Conservation (phyloP, 2,888 invertebrate species). For the Nematopogon swammerdamellus region DNA sequence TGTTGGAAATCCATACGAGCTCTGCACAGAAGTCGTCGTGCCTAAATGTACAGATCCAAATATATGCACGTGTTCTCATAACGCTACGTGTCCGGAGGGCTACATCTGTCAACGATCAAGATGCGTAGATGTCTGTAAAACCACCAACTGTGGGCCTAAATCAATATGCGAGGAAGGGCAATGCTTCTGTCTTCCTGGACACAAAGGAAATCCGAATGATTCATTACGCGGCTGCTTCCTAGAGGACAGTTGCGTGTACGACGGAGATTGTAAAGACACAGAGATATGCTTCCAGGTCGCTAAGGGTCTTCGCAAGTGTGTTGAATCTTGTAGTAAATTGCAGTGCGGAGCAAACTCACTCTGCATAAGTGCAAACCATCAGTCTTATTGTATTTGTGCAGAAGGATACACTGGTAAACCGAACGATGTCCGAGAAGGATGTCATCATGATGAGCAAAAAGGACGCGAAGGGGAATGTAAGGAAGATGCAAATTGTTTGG, state of each 20-base stretch:
- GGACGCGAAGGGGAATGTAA: conserved; percentile 61
- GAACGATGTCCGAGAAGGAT: conserved; percentile 73
- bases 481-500: conserved; percentile 67
- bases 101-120: conserved; percentile 69
- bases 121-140: conserved; percentile 75
- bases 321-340: conserved; percentile 82
- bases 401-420: conserved; percentile 82
- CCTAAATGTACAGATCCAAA: conserved; percentile 67
- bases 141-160: conserved; percentile 75
- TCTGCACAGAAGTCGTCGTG: conserved; percentile 70
- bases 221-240: conserved; percentile 66
- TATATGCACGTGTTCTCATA: conserved; percentile 67
- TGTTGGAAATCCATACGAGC: conserved; percentile 83
- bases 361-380: conserved; percentile 80
- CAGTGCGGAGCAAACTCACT: conserved; percentile 90
- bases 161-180: conserved; percentile 77
- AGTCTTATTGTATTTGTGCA: conserved; percentile 81
- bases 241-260: conserved; percentile 74
- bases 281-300: conserved; percentile 87
- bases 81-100: conserved; percentile 73
- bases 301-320: conserved; percentile 75
- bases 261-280: conserved; percentile 76
- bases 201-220: conserved; percentile 72
- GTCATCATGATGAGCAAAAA: conserved; percentile 66
- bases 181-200: conserved; percentile 78